Conservation (phyloP, 2,888 invertebrate species). For the Microchrysa polita region DNA sequence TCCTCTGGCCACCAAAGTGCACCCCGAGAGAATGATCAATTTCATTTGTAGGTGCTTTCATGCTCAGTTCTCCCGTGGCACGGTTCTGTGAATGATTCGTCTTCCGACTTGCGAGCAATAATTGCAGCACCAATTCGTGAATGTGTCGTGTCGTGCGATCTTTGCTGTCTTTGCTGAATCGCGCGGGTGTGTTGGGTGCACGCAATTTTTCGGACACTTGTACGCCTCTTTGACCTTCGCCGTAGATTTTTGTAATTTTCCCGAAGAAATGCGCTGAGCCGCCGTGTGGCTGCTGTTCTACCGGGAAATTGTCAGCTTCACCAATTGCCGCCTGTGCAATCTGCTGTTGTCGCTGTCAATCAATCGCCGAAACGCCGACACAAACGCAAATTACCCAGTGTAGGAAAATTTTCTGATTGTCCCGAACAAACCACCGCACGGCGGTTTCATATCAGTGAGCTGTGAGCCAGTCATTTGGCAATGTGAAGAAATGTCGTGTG, state of each 20-base stretch:
- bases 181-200: no score
- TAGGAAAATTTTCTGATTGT: not conserved
- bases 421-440: not conserved
- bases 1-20: conserved; percentile 20
- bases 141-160: not conserved
- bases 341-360: conserved; percentile 24
- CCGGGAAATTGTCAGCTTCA: no score
- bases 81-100: not conserved
- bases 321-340: not conserved
- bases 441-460: not conserved
- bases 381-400: conserved; percentile 6
- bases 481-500: not conserved
- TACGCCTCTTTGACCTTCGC: conserved; percentile 15
- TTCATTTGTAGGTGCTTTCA: not conserved
- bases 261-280: conserved; percentile 24
- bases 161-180: not conserved
- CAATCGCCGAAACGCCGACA: conserved; percentile 11
- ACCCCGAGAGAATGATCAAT: conserved; percentile 4
- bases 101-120: not conserved
- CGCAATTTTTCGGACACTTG: not conserved
- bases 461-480: no score
- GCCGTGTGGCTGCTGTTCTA: not conserved
- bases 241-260: not conserved
- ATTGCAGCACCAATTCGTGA: not conserved
- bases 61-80: conserved; percentile 1